A percentile compares a stretch with the other conserved stretches of the same genome.
phyloP scores from a whole-genome alignment of 2,113 vertebrate species.

The Paracanthobrama guichenoti region DNA sequence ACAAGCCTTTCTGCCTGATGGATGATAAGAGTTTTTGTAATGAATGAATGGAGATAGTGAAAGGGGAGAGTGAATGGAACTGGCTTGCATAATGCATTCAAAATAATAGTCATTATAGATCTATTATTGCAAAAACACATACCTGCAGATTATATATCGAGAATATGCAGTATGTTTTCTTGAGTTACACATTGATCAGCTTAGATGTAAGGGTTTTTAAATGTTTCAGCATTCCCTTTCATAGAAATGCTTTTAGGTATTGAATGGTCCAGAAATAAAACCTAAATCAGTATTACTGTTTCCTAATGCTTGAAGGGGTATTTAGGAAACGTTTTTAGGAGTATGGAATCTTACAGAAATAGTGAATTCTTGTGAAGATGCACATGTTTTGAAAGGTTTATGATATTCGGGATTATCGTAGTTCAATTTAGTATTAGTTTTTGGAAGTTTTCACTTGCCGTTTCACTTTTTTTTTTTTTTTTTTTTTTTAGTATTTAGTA shows the following conservation, averaged over 20 bases:
- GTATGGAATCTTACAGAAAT: not conserved
- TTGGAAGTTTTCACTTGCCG: not conserved
- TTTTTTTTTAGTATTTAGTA: not conserved
- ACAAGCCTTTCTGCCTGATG: constrained; percentile 61
- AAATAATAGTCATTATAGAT: constrained; percentile 3
- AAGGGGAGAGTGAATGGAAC: constrained; percentile 1
- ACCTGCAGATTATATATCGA: not conserved
- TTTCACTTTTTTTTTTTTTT: not conserved
- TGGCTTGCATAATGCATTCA: not conserved
- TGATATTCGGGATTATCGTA: not conserved
- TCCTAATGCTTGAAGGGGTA: not conserved
- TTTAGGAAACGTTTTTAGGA: not conserved
- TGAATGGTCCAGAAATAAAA: not conserved
- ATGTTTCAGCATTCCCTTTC: not conserved
- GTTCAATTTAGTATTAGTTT: not conserved
- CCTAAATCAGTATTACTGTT: not conserved
- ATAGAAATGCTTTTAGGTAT: not conserved
- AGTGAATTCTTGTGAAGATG: not conserved
- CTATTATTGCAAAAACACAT: not conserved
- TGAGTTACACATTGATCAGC: not conserved
- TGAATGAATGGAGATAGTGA: constrained; percentile 47
- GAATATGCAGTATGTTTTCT: not conserved
- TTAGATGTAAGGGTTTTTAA: not conserved
- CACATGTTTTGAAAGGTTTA: not conserved
- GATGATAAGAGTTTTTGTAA: constrained; percentile 45